Base-by-base conservation (phyloP, 2,888 invertebrate species). In the Tinea pellionella region DNA sequence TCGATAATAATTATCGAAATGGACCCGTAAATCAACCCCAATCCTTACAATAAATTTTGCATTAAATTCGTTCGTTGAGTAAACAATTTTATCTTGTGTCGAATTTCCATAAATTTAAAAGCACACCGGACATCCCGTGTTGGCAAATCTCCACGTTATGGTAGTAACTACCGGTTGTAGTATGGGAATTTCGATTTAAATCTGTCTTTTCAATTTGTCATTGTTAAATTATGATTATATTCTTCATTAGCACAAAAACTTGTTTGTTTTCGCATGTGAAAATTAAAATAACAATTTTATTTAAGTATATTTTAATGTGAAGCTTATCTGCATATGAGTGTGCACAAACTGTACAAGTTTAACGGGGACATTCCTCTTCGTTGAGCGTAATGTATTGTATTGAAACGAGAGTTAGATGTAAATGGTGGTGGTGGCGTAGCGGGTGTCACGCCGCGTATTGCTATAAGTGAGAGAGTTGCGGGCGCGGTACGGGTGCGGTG, bases 71-170 rank as follows among this genome's bases (percentile, higher is more conserved):
- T 57, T 69, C 66, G 68, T 68, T 71, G 68, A 69, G 70, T 70
- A 77, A 78, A 79, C 75, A 77, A 65, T 75, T 78, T 77, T 75
- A 75, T 77, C 73, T 77, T 69, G 69, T 72, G 72, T 72, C 68
- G 73, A 74, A 78, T 78, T 79, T 77, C 68, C 78, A 79, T 79
- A 77, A 77, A 79, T 80, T 78, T 77, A 69, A 73, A 76, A 78
- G 74, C 73, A 72, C 68, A 70, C 71, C 71, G 71, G 72, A 74
- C 73, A 71, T 72, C 71, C 70, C 68, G 67, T 69, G 74, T 77
- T 79, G 76, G 73, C 74, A 75, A 75, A 73, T 74, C 74, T 77
- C 75, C 73, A 77, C 69, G 68, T 65, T 68, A 71, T 71, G 69
- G 71, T 67, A 64, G 62, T 61, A 59, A 61, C 61, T 61, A 32